Conservation (phyloP, 2,113 vertebrate species). For the Crocuta crocuta region DNA sequence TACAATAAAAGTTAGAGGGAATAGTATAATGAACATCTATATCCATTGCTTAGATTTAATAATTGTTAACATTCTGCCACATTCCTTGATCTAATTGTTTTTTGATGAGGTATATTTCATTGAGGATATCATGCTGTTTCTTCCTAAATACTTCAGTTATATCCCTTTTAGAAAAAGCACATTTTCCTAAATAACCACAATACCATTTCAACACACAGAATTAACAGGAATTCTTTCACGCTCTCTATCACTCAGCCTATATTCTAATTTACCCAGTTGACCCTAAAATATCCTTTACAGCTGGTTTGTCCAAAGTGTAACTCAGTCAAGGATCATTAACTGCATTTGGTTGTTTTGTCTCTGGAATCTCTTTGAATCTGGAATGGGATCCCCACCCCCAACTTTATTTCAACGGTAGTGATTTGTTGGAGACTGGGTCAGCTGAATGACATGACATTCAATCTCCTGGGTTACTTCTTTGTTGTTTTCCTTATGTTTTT, state of each 20-base stretch:
- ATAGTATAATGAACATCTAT: background rate
- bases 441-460: background rate
- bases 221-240: background rate
- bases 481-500: background rate
- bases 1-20: background rate
- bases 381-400: background rate
- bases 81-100: background rate
- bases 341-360: background rate
- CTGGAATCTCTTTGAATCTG: background rate
- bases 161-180: background rate
- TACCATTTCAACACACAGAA: background rate
- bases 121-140: background rate
- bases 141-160: background rate
- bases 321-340: background rate
- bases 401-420: background rate
- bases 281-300: background rate
- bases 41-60: background rate
- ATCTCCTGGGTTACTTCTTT: background rate
- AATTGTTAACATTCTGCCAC: background rate
- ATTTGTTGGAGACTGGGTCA: background rate
- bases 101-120: background rate
- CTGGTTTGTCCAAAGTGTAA: background rate
- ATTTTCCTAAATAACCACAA: conserved; percentile 5
- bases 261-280: background rate
- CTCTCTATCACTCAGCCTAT: background rate